Evolutionary conservation across 1,140 invertebrate genomes (phyloP).

Genomic region (Episyrphus balteatus): DNA sequence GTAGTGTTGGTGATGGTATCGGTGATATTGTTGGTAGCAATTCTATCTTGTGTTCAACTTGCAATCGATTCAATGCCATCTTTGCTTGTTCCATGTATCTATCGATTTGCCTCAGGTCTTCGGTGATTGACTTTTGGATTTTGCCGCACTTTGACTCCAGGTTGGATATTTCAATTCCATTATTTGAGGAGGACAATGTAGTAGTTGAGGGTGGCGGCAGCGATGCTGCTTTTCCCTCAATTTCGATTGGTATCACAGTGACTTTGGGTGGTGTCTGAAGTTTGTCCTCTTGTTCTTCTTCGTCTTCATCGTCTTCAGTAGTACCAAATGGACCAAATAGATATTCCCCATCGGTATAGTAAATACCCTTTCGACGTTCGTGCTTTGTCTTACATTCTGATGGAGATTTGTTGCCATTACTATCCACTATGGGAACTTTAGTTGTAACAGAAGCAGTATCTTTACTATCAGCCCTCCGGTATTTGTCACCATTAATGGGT

Average conservation of each 20-base stretch:
- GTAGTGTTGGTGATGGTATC: neutral
- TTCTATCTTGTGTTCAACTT: neutral
- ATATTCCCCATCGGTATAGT: slow-evolving; percentile 11
- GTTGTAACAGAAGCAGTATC: too few relatives aligned
- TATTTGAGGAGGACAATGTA: neutral
- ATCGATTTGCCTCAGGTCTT: slow-evolving; percentile 31
- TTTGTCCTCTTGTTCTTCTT: slow-evolving; percentile 9
- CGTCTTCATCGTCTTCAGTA: neutral
- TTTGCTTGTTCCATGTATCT: slow-evolving; percentile 33
- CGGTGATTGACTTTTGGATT: slow-evolving; percentile 32
- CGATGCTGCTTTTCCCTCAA: neutral
- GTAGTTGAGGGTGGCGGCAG: too few relatives aligned
- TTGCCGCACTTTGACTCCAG: slow-evolving; percentile 30
- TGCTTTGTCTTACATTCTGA: slow-evolving; percentile 4
- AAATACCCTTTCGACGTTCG: slow-evolving; percentile 13
- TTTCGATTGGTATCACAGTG: neutral
- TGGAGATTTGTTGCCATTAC: too few relatives aligned
- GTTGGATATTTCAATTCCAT: slow-evolving; percentile 20
- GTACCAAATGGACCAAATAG: slow-evolving; percentile 8
- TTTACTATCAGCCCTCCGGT: too few relatives aligned
- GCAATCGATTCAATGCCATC: slow-evolving; percentile 17
- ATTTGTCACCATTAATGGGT: too few relatives aligned
- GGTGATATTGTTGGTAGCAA: neutral
- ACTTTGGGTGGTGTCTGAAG: slow-evolving; percentile 12
- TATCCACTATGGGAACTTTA: too few relatives aligned